Percentiles rank a stretch among this genome's conserved stretches.
These are phyloP conservation scores for Catharus minimus DNA, from an alignment of 2,113 vertebrate species.

Conservation along the genomic window DNA sequence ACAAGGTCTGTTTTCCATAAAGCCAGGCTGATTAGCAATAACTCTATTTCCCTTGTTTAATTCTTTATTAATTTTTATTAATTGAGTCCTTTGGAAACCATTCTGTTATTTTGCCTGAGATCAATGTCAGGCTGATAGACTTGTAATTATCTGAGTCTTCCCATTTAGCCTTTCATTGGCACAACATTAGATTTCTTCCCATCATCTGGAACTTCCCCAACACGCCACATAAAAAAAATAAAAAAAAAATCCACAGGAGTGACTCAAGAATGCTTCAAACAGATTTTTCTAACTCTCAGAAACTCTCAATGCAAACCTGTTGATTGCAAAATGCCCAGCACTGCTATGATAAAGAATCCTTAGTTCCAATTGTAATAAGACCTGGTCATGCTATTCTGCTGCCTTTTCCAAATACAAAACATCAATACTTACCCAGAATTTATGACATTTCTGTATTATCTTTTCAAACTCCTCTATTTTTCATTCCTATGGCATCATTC, in stretches of 20 bases:
- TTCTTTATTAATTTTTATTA: conserved; percentile 67
- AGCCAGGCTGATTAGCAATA: conserved; percentile 35
- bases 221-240: neutral
- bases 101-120: conserved; percentile 53
- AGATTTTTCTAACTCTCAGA: neutral
- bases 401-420: neutral
- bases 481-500: neutral
- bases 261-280: neutral
- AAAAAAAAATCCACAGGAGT: neutral
- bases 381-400: neutral
- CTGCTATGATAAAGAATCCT: neutral
- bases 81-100: conserved; percentile 50
- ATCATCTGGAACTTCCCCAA: neutral
- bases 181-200: conserved; percentile 44
- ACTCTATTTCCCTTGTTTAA: conserved; percentile 45
- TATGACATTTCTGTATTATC: neutral
- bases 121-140: conserved; percentile 46
- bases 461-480: neutral
- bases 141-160: conserved; percentile 36
- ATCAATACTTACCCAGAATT: neutral
- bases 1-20: conserved; percentile 58
- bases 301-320: neutral
- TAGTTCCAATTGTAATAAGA: neutral
- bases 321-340: neutral
- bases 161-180: conserved; percentile 48